Base-by-base conservation (phyloP, 2,113 vertebrate genomes). In the Mirounga angustirostris region DNA sequence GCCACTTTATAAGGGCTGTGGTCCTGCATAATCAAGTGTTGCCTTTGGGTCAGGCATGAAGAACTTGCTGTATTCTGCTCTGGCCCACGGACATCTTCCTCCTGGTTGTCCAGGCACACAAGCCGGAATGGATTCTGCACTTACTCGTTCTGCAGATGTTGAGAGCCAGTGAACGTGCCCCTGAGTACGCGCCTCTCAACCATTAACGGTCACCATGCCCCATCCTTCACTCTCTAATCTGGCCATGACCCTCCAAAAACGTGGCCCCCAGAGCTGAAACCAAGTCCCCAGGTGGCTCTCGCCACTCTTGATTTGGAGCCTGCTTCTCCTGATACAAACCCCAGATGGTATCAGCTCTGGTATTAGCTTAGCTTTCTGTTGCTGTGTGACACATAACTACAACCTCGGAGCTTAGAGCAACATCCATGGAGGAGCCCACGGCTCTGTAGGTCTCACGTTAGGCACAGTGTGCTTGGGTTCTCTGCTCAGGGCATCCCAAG, bases 131-230 rank as follows among this genome's bases (percentile, higher is more conserved):
- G 40, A 5, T 21, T 43, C 61, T 65, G 43, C 43, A n/a, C 61
- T 8, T 16, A 10, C 14, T 8, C 15, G 0, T 50, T 50, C 83
- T 50, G 15, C 19, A n/a, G 21, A 24, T 7, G 4, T 54, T 6
- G 22, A 14, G 43, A 28, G 11, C 54, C 46, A 5, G 54, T 30
- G 69, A 59, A 11, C 16, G 12, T 8, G 15, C 22, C 46, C 26
- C 14, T 9, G 26, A 33, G 30, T 13, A 11, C 15, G 7, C 33
- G 12, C 74, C 15, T 9, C 30, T 26, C 43, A 24, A 28, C 14
- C 63, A 28, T n/a, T 2, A 61, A 12, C 0, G 4, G 40, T 50
- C 40, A 1, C 43, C 4, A 0, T 1, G 13, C 43, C 87, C 40
- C 21, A 12, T 7, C 14, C 58, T n/a, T 80, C 22, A 21, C 26